These are phyloP conservation scores for Apeltes quadracus DNA, from an alignment of 2,113 vertebrate species.

Conservation along the genomic window DNA sequence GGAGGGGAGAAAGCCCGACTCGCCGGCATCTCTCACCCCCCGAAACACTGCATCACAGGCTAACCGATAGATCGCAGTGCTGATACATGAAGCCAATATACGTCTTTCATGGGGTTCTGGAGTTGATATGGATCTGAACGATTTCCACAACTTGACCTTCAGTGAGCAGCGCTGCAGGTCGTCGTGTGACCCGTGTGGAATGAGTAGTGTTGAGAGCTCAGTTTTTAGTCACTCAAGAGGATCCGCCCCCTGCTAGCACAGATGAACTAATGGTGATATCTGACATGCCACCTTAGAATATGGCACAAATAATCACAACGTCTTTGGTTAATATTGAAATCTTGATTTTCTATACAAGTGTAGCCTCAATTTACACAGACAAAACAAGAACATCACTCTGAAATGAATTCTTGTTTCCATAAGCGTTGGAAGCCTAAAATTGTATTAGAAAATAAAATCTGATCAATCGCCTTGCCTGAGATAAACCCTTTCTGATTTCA, in stretches of 20 bases:
- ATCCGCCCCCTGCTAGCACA: background rate
- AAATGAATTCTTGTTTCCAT: background rate
- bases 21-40: conserved; percentile 16
- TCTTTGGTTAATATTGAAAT: background rate
- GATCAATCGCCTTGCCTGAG: background rate
- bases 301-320: background rate
- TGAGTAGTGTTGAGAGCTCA: background rate
- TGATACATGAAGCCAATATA: background rate
- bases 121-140: conserved; percentile 3
- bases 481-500: background rate
- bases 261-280: background rate
- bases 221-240: background rate
- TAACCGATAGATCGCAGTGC: conserved; percentile 3
- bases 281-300: background rate
- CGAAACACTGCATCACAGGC: background rate
- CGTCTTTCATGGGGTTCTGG: background rate
- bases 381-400: background rate
- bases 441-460: background rate
- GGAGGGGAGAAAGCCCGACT: conserved; percentile 13
- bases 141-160: conserved; percentile 5
- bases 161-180: background rate
- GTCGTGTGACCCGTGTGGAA: background rate
- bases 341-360: background rate
- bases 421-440: background rate
- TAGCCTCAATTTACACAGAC: background rate